These are phyloP conservation scores for Tapirus terrestris DNA, from an alignment of 2,113 vertebrate species.

Conservation along the genomic window DNA sequence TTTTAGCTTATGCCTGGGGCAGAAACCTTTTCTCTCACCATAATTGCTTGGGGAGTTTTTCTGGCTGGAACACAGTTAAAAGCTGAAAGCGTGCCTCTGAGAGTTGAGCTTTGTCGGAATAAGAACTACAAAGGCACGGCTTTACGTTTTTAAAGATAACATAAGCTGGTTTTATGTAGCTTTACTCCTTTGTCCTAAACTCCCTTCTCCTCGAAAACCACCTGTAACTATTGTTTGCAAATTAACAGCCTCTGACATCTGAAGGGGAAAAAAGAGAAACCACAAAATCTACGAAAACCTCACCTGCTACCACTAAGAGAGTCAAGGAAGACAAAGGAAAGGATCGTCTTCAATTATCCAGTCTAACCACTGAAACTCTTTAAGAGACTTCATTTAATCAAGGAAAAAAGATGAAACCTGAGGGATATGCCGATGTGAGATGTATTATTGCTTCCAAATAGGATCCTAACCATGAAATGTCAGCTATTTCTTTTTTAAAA, in stretches of 20 bases:
- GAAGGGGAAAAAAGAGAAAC: not conserved
- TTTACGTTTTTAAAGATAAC: slow-evolving; percentile 47
- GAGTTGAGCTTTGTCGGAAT: not conserved
- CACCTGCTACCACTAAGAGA: not conserved
- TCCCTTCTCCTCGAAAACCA: slow-evolving; percentile 45
- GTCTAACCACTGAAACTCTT: not conserved
- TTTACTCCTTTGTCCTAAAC: slow-evolving; percentile 57
- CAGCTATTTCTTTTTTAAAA: not conserved
- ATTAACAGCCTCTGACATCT: slow-evolving; percentile 57
- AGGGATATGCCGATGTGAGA: too few species aligned
- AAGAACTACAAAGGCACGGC: slow-evolving; percentile 46
- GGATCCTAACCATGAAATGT: not conserved
- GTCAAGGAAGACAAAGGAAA: not conserved
- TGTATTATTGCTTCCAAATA: not conserved
- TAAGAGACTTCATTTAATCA: not conserved
- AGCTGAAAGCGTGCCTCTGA: not conserved
- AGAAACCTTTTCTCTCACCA: not conserved
- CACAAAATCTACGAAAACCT: not conserved
- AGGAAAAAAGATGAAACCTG: not conserved
- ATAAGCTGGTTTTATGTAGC: slow-evolving; percentile 35
- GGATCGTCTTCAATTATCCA: not conserved
- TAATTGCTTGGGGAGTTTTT: slow-evolving; percentile 41
- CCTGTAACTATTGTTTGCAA: slow-evolving; percentile 60
- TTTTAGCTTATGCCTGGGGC: not conserved
- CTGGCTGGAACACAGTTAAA: not conserved